Base-by-base conservation (phyloP, 2,797 vertebrate genomes). In the Tarsius wallacei region DNA sequence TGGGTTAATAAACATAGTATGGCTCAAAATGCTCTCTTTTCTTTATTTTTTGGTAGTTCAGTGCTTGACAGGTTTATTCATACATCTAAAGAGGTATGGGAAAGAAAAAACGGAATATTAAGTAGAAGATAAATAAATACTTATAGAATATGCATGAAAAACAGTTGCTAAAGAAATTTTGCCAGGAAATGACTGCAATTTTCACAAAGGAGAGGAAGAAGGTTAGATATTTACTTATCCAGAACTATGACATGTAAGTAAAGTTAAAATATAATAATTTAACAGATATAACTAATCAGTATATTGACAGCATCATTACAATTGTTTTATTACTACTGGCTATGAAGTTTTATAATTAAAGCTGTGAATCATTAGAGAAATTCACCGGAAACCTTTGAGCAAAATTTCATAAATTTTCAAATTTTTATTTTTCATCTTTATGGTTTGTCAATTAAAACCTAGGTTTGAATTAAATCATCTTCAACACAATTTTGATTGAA, bases 331-430 rank as follows among this genome's bases (percentile, higher is more conserved):
- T 95, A 80, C 13, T 84, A 55, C 14, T 70, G 14, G 2, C 49
- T 68, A 76, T 74, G 59, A 87, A 78, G 36, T 53, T 84, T 97
- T 97, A 51, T 78, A 93, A 87, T 97, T 96, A 89, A 12, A 17
- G 11, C 12, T 86, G 24, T 78, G 53, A 10, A 21, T 36, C 91
- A 61, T 91, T 97, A 91, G 47, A 57, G 49, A 73, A 97, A 91
- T 24, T 12, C 61, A 87, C 24, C 74, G 31, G 42, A 66, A 94
- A 80, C 17, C 57, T 31, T 82, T 93, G 73, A 91, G 19, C 53
- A 4, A 19, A 31, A 33, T 73, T 92, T 93, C 71, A 19, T 17
- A 49, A 16, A 21, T n/a, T 89, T 95, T 74, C 5, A 36, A 76
- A 55, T 90, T 55, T 76, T 33, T 68, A 26, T 63, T 64, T 85